phyloP scores from a whole-genome alignment of 2,888 invertebrate species.

The Sphaeridia pumilis region DNA sequence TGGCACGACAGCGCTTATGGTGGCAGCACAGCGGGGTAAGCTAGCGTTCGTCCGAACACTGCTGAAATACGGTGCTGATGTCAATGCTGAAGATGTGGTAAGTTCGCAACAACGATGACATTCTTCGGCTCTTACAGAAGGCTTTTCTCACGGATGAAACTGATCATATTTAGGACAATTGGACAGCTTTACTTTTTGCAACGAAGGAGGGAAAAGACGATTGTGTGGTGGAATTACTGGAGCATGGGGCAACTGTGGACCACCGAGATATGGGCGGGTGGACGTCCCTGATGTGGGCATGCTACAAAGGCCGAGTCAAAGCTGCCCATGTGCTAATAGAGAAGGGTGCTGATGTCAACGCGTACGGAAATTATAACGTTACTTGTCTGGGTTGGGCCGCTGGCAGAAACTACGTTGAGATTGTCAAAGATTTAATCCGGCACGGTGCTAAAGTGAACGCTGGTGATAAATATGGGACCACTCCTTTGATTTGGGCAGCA shows the following conservation, averaged over 20 bases:
- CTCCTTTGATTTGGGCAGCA: constrained; percentile 91
- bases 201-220: constrained; percentile 76
- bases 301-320: constrained; percentile 68
- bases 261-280: constrained; percentile 68
- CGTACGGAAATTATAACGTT: constrained; percentile 90
- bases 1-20: constrained; percentile 86
- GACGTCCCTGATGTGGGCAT: constrained; percentile 92
- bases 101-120: constrained; percentile 27
- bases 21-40: constrained; percentile 76
- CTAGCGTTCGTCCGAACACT: constrained; percentile 70
- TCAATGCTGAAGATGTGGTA: constrained; percentile 72
- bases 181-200: constrained; percentile 83
- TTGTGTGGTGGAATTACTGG: constrained; percentile 66
- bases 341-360: constrained; percentile 82
- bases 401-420: constrained; percentile 76
- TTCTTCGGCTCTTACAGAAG: background rate
- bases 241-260: constrained; percentile 73
- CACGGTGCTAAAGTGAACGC: constrained; percentile 89
- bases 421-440: constrained; percentile 67
- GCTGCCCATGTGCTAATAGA: constrained; percentile 66
- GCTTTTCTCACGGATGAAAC: background rate
- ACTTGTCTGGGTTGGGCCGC: constrained; percentile 89
- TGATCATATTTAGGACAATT: constrained; percentile 56
- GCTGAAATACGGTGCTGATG: constrained; percentile 80
- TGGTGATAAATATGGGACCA: constrained; percentile 92